Base-by-base conservation (phyloP, 2,888 invertebrate species). In the Choristoneura rosaceana region DNA sequence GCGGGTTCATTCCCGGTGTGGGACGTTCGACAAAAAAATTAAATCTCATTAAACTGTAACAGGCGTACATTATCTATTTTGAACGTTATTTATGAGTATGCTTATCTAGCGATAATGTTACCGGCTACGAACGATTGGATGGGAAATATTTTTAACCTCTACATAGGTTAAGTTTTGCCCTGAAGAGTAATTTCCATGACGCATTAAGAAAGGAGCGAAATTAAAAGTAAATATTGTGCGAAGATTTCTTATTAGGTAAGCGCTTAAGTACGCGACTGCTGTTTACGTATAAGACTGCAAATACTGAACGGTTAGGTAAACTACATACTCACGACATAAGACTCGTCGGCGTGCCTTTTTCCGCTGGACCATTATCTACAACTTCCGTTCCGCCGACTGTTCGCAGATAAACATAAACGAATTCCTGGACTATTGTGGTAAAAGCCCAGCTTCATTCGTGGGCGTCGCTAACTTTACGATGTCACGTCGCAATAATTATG, bases 1-100 rank as follows among this genome's bases (percentile, higher is more conserved):
- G 63, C 41, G 58, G 70, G 73, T 68, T 76, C 74, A 63, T 75
- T 76, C 77, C 79, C 79, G 76, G 77, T 77, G 76, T 74, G 69
- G 63, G 74, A 69, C 75, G 74, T 69, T 76, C 70, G 68, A 77
- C 74, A 74, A 79, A 78, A 71, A 73, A 69, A 34, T 69, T 14
- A 64, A 69, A 73, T 73, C 68, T 69, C 73, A 69, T 73, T 73
- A 69, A 69, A 73, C 64, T 69, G 55, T 63, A 67, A 15, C 71
- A 58, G 67, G 43, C 45, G 63, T 33, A 34, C 50, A 73, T 69
- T 73, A 73, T 70, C 70, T 70, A 61, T 74, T 70, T 66, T 64
- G 68, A 71, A 69, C 64, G 34, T 69, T 73, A 69, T 73, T 73
- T 73, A 73, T 60, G 73, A 73, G 68, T 73, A 4, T 15, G 33